Percentiles rank a stretch among this genome's conserved stretches.
These are phyloP conservation scores for Heterodera carotae DNA, from an alignment of 1,140 invertebrate species.

Conservation along the genomic window DNA sequence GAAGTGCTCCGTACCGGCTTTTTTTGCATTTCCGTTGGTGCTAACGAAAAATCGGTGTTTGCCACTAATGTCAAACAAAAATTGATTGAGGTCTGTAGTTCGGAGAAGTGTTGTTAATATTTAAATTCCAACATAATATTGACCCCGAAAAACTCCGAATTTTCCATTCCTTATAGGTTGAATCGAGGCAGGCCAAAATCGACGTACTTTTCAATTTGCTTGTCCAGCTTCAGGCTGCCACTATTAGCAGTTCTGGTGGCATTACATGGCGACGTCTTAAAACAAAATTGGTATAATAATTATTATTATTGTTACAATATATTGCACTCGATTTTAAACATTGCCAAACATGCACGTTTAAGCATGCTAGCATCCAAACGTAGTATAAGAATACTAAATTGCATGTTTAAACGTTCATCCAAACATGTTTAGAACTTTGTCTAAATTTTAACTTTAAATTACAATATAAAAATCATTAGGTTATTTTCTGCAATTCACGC, in stretches of 20 bases:
- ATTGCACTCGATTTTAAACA: too few relatives aligned
- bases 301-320: too few relatives aligned
- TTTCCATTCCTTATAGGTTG: slow-evolving; percentile 1
- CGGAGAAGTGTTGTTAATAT: neutral
- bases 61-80: slow-evolving; percentile 29
- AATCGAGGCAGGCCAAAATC: neutral
- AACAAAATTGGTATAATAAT: slow-evolving; percentile 2
- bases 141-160: too few relatives aligned
- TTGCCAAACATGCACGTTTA: too few relatives aligned
- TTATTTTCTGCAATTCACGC: slow-evolving; percentile 36
- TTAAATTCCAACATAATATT: too few relatives aligned
- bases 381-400: too few relatives aligned
- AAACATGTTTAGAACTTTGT: too few relatives aligned
- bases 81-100: too few relatives aligned
- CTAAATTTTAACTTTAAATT: too few relatives aligned
- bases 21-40: slow-evolving; percentile 27
- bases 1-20: slow-evolving; percentile 28
- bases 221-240: neutral
- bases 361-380: too few relatives aligned
- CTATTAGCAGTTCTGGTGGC: neutral
- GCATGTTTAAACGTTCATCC: too few relatives aligned
- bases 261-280: slow-evolving; percentile 19
- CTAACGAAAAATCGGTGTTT: slow-evolving; percentile 9
- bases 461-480: neutral
- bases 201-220: slow-evolving; percentile 6